Conservation (phyloP, 2,888 invertebrate species). For the Calliopum simillimum region DNA sequence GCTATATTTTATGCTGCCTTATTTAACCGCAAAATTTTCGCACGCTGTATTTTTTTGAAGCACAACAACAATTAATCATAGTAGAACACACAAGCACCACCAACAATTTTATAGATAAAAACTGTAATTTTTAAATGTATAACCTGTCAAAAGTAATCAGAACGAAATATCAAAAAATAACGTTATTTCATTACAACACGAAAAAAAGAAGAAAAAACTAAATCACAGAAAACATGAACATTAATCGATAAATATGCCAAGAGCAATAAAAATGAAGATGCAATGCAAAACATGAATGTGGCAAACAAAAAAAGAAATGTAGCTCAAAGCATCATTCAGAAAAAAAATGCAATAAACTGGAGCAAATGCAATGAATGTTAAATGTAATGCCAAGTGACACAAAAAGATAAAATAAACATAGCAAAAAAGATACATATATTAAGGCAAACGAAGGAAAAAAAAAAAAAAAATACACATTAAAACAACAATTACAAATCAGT, state of each 20-base stretch:
- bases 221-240: not conserved
- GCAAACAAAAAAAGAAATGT: too few species aligned
- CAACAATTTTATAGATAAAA: not conserved
- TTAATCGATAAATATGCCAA: not conserved
- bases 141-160: constrained; percentile 11
- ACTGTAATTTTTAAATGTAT: not conserved
- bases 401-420: constrained; percentile 4
- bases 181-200: not conserved
- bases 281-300: not conserved
- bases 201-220: too few species aligned
- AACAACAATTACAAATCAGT: not conserved
- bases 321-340: too few species aligned
- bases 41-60: not conserved
- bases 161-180: constrained; percentile 1
- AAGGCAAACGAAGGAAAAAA: not conserved
- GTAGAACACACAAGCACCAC: not conserved
- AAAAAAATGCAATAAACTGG: constrained; percentile 3
- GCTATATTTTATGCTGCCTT: not conserved
- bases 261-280: constrained; percentile 1
- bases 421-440: not conserved
- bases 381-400: constrained; percentile 10
- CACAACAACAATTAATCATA: not conserved
- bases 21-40: not conserved
- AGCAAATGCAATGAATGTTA: not conserved
- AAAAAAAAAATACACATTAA: too few species aligned